A percentile compares a stretch with the other conserved stretches of the same genome.
phyloP scores from a whole-genome alignment of 2,113 vertebrate species.

The Erythrocercus mccallii region DNA sequence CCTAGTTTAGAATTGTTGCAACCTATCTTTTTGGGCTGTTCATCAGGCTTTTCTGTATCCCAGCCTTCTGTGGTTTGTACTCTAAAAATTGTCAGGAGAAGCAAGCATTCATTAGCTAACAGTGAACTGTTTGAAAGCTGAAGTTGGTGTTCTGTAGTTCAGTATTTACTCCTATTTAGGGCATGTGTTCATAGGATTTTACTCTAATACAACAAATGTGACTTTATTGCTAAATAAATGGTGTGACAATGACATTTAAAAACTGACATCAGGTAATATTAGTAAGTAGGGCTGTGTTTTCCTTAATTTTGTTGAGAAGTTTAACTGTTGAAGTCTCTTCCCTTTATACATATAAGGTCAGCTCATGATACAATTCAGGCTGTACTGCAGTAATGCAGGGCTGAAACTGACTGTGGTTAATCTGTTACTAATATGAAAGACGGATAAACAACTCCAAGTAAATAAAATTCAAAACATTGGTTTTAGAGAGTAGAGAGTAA shows the following conservation, averaged over 20 bases:
- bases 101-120: slow-evolving; percentile 8
- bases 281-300: background rate
- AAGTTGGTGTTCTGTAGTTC: background rate
- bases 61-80: background rate
- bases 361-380: background rate
- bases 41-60: background rate
- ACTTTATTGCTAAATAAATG: slow-evolving; percentile 19
- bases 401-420: background rate
- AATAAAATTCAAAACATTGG: background rate
- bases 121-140: background rate
- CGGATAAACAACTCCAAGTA: background rate
- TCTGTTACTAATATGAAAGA: background rate
- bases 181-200: background rate
- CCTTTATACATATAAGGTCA: background rate
- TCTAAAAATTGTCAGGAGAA: slow-evolving; percentile 6
- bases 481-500: background rate
- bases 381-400: background rate
- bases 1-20: background rate
- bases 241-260: background rate
- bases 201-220: slow-evolving; percentile 2
- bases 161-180: slow-evolving; percentile 20
- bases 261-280: background rate
- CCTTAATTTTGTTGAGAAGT: background rate
- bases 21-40: background rate
- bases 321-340: background rate